phyloP scores from a whole-genome alignment of 1,140 invertebrate genomes.

The Ephestia elutella region DNA sequence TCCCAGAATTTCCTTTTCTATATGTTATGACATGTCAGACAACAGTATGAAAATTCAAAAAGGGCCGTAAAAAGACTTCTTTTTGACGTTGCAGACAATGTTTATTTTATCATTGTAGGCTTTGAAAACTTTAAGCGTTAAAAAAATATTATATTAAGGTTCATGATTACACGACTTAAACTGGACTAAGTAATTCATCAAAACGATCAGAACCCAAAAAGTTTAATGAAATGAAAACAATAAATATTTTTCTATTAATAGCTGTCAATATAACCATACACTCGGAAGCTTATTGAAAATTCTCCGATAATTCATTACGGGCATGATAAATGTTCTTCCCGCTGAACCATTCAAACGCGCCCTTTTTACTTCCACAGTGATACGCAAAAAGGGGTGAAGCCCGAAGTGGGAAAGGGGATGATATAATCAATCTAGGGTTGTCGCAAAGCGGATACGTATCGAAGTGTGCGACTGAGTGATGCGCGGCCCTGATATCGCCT shows the following conservation, averaged over 20 bases:
- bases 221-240: neutral
- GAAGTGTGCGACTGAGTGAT: conserved; percentile 30
- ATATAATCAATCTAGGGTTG: conserved; percentile 64
- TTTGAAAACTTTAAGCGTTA: too few species aligned
- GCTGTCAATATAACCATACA: conserved; percentile 7
- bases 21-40: too few species aligned
- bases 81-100: too few species aligned
- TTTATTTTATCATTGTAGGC: too few species aligned
- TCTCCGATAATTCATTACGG: conserved; percentile 70
- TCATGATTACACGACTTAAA: too few species aligned
- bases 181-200: too few species aligned
- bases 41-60: too few species aligned
- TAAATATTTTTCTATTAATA: neutral
- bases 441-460: conserved; percentile 43
- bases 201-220: too few species aligned
- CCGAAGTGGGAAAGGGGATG: conserved; percentile 48
- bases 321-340: conserved; percentile 66
- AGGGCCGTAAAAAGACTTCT: too few species aligned
- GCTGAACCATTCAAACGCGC: conserved; percentile 58
- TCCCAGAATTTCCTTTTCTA: too few species aligned
- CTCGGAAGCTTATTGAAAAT: conserved; percentile 55
- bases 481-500: conserved; percentile 18
- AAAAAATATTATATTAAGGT: too few species aligned
- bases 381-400: conserved; percentile 67
- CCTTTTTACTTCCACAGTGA: conserved; percentile 69